Percentiles rank a stretch among this genome's conserved stretches.
These are phyloP conservation scores for Zoanthus sansibaricus DNA, from an alignment of 92 coral and sea anemone species.

Conservation along the genomic window DNA sequence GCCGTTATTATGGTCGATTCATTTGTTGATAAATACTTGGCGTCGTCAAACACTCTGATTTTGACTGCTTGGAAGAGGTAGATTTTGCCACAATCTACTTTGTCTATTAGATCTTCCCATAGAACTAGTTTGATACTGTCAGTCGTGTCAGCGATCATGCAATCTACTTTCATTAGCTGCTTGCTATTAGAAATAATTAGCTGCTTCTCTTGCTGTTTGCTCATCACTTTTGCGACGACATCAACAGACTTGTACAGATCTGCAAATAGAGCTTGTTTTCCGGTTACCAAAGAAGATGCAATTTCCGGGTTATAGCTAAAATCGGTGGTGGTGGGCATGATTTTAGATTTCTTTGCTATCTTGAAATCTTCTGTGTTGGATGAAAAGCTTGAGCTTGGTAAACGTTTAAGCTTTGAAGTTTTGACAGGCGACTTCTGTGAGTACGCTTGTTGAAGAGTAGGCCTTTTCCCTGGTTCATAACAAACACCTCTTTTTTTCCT, in stretches of 20 bases:
- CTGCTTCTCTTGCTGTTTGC: conserved; percentile 30
- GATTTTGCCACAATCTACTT: conserved; percentile 62
- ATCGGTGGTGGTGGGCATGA: conserved; percentile 56
- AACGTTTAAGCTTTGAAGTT: conserved; percentile 37
- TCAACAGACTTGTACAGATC: conserved; percentile 23
- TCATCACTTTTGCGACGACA: conserved; percentile 18
- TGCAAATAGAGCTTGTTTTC: conserved; percentile 8
- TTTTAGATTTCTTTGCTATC: conserved; percentile 53
- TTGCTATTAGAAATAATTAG: conserved; percentile 20
- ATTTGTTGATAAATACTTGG: conserved; percentile 52
- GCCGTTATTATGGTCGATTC: conserved; percentile 51
- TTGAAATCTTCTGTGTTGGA: conserved; percentile 51
- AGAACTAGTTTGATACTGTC: conserved; percentile 57
- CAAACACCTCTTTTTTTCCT: conserved; percentile 41
- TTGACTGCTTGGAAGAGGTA: conserved; percentile 57
- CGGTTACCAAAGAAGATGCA: conserved; percentile 24
- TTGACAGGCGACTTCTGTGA: conserved; percentile 45
- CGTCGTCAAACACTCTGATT: conserved; percentile 59
- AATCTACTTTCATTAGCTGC: conserved; percentile 37
- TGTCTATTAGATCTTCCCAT: conserved; percentile 58
- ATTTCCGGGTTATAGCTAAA: conserved; percentile 48
- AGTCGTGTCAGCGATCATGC: conserved; percentile 59
- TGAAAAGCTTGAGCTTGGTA: conserved; percentile 47
- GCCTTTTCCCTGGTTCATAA: conserved; percentile 16
- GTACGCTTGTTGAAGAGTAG: conserved; percentile 44